phyloP scores from a whole-genome alignment of 2,113 vertebrate species.

The Dipodomys spectabilis region DNA sequence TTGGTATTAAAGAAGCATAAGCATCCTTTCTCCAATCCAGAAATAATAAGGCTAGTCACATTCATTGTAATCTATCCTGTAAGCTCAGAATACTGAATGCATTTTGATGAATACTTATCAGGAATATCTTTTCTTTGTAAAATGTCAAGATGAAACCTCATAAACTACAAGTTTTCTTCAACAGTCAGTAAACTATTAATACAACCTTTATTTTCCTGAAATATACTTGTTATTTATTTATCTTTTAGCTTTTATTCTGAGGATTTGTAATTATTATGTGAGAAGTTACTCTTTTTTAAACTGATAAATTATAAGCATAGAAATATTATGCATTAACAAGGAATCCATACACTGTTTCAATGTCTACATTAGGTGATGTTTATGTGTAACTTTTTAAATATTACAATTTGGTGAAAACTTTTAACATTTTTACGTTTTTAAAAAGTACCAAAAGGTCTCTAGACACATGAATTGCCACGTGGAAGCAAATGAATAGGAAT shows the following conservation, averaged over 20 bases:
- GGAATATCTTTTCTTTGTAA: background rate
- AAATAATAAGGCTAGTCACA: slow-evolving; percentile 28
- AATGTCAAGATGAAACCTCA: background rate
- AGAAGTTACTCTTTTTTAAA: background rate
- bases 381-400: background rate
- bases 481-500: no score
- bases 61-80: slow-evolving; percentile 2
- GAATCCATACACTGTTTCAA: no score
- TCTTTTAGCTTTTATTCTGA: background rate
- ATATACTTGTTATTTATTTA: background rate
- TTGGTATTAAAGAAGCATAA: slow-evolving; percentile 6
- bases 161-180: slow-evolving; percentile 7
- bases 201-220: background rate
- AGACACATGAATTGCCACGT: no score
- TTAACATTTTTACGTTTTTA: background rate
- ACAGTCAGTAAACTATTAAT: slow-evolving; percentile 19
- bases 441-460: background rate
- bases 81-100: background rate
- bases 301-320: background rate
- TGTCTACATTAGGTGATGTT: background rate
- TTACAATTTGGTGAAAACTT: background rate
- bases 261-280: background rate
- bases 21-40: background rate
- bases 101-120: slow-evolving; percentile 48
- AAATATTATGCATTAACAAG: background rate